A percentile compares a stretch with the other conserved stretches of the same genome.
Evolutionary conservation across 1,140 invertebrate species (phyloP).

Genomic region (Bemisia tabaci): DNA sequence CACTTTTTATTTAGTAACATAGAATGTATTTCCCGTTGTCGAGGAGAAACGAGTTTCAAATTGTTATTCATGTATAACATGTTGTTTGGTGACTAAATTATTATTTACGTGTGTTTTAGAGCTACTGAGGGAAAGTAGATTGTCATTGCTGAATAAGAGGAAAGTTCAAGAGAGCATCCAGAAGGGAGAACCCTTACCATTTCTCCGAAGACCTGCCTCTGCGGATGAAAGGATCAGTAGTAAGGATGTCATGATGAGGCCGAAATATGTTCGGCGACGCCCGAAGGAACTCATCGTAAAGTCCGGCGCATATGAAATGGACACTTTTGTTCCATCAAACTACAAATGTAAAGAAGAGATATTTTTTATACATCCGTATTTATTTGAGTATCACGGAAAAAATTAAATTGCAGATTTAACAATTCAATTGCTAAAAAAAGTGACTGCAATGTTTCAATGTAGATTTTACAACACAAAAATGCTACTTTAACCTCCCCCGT

Average conservation of each 20-base stretch:
- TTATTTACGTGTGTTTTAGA: constrained; percentile 22
- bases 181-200: constrained; percentile 30
- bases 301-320: constrained; percentile 32
- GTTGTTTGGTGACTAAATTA: too few species aligned
- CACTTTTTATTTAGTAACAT: too few species aligned
- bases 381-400: too few species aligned
- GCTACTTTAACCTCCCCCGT: too few species aligned
- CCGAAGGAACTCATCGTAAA: constrained; percentile 5
- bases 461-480: too few species aligned
- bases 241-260: constrained; percentile 19
- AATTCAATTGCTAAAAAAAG: too few species aligned
- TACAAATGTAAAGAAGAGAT: constrained; percentile 12
- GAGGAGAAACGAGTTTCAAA: too few species aligned
- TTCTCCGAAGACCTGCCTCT: constrained; percentile 12
- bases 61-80: too few species aligned
- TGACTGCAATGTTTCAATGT: too few species aligned
- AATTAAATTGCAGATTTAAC: too few species aligned
- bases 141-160: constrained; percentile 33
- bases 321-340: constrained; percentile 26
- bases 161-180: constrained; percentile 29
- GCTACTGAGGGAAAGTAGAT: constrained; percentile 35
- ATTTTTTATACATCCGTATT: too few species aligned
- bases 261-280: neutral
- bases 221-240: constrained; percentile 21
- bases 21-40: too few species aligned